These are phyloP conservation scores for Magallana ariakensis DNA, from an alignment of 1,140 invertebrate species.

Conservation along the genomic window DNA sequence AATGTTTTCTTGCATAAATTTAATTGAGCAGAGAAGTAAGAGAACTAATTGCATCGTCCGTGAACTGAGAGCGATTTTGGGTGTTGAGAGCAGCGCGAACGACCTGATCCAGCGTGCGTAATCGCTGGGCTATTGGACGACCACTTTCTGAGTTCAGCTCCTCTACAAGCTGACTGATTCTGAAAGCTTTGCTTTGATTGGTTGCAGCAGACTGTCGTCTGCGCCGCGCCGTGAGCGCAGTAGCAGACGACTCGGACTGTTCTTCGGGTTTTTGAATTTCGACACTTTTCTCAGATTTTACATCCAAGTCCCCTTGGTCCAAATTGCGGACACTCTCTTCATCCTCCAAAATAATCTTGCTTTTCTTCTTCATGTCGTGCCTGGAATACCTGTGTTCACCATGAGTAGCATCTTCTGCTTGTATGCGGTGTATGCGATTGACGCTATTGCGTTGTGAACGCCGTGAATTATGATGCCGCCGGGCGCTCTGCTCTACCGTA, in stretches of 20 bases:
- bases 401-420: not conserved
- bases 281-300: not conserved
- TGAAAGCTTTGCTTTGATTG: conserved; percentile 10
- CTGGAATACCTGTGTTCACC: not conserved
- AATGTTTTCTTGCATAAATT: not conserved
- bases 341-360: not conserved
- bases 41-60: not conserved
- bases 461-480: not conserved
- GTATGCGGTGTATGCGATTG: not conserved
- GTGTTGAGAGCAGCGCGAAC: conserved; percentile 29
- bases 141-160: conserved; percentile 22
- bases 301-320: not conserved
- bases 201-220: not conserved
- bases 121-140: not conserved
- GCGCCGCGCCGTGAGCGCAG: not conserved
- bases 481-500: not conserved
- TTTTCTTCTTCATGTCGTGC: not conserved
- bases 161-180: conserved; percentile 41
- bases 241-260: not conserved
- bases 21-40: not conserved
- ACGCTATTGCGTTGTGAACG: not conserved
- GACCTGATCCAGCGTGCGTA: conserved; percentile 37
- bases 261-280: not conserved
- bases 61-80: conserved; percentile 2
- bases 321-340: conserved; percentile 15